phyloP scores from a whole-genome alignment of 2,113 vertebrate species.

The Anoura caudifer region DNA sequence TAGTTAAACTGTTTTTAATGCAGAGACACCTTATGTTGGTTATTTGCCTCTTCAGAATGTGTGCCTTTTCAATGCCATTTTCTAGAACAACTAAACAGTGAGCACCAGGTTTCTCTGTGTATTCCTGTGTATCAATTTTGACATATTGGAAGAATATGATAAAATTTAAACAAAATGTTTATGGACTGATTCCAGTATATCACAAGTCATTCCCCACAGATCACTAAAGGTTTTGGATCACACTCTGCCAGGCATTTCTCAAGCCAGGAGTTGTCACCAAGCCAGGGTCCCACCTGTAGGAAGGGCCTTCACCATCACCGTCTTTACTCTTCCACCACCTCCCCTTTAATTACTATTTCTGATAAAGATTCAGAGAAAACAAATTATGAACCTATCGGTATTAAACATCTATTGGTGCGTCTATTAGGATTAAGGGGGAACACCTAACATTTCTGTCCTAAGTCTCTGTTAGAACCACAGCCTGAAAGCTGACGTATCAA shows the following conservation, averaged over 20 bases:
- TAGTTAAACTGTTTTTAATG: not conserved
- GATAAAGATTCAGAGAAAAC: not conserved
- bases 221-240: not conserved
- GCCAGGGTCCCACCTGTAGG: rapidly evolving
- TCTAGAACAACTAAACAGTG: not conserved
- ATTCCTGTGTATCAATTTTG: not conserved
- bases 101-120: not conserved
- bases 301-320: rapidly evolving
- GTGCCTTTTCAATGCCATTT: not conserved
- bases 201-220: not conserved
- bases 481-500: not conserved
- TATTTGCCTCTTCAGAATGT: not conserved
- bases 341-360: not conserved
- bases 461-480: not conserved
- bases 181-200: not conserved
- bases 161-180: not conserved
- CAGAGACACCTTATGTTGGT: not conserved
- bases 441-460: not conserved
- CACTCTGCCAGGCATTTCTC: not conserved
- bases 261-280: not conserved
- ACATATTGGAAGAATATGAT: not conserved
- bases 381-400: not conserved
- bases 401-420: not conserved
- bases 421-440: not conserved
- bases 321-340: not conserved